Base-by-base conservation (phyloP, 53 echinoderm and acorn worm genomes). In the Crossaster papposus region DNA sequence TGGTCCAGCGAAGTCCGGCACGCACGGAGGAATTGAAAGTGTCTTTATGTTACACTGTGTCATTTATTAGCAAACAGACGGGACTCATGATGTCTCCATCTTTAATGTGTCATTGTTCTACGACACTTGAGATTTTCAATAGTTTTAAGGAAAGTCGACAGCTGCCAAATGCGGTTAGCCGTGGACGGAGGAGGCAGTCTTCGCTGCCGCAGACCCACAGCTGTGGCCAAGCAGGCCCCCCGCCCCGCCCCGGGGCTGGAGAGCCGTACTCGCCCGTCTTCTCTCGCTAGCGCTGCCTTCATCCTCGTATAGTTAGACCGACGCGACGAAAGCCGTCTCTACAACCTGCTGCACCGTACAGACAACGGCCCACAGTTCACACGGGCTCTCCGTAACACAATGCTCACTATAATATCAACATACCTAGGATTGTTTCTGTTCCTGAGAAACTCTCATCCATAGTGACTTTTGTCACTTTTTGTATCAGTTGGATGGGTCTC, bases 121-220 rank as follows among this genome's bases (percentile, higher is more conserved):
- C 53, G 52, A 72, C 85, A 72, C 85, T 85, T 85, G 72, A 85
- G 85, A 36, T 87, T 0, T 77, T 87, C 87, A 87, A 87, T 77
- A 62, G 87, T 87, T 58, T 7, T 22, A 77, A 87, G 55, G 87
- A 87, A 87, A 75, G 50, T 38, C 87, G 87, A 87, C 87, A 87
- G 76, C 87, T 87, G 87, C 87, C 55, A 75, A 58, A 87, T 53
- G 87, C 65, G 26, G 65, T 83, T 33, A 1, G 44, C 17, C 10
- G 65, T 12, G 70, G 83, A 70, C n/a, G 38, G 44, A 37, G 37
- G 65, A 15, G 30, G 82, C 82, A 34, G 14, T 64, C 64, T 37
- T 58, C 58, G n/a, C 31, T 44, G 44, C 82, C 35, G 65, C 68
- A 65, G 82, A 64, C 37, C 52, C 85, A 85, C 85, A 85, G 85